These are phyloP conservation scores for Tipula helvola DNA, from an alignment of 2,888 invertebrate species.

Conservation along the genomic window DNA sequence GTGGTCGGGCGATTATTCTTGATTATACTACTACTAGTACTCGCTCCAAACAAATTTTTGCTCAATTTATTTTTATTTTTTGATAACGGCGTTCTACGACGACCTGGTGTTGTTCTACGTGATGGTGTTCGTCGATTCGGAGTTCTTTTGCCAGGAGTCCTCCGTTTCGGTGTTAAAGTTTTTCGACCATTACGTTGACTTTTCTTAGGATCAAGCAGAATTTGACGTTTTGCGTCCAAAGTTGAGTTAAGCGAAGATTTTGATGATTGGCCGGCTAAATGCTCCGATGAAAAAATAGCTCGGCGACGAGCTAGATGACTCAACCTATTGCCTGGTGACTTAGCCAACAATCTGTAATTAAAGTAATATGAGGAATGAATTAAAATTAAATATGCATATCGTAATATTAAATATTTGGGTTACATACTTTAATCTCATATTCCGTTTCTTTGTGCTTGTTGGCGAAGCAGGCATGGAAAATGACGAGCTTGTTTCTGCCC, in stretches of 20 bases:
- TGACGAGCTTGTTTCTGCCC: conserved; percentile 58
- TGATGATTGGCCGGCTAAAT: conserved; percentile 38
- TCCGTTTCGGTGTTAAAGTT: conserved; percentile 33
- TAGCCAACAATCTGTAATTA: conserved; percentile 29
- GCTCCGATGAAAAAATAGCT: conserved; percentile 63
- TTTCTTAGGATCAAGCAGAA: conserved; percentile 15
- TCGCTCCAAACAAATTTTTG: background rate
- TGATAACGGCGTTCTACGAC: background rate
- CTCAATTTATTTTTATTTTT: background rate
- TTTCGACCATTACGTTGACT: conserved; percentile 25
- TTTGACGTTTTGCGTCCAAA: conserved; percentile 11
- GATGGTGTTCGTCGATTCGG: background rate
- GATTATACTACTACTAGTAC: background rate
- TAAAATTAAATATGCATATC: background rate
- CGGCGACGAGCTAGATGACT: conserved; percentile 65
- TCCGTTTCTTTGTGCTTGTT: conserved; percentile 50
- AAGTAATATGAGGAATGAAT: background rate
- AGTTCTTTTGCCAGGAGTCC: conserved; percentile 42
- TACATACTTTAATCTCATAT: conserved; percentile 43
- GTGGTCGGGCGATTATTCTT: background rate
- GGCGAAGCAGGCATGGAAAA: conserved; percentile 30
- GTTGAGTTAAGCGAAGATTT: conserved; percentile 22
- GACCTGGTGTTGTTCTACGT: background rate
- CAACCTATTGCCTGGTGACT: conserved; percentile 63
- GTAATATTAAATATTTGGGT: conserved; percentile 16